Base-by-base conservation (phyloP, 2,113 vertebrate species). In the Microcebus tavaratra region DNA sequence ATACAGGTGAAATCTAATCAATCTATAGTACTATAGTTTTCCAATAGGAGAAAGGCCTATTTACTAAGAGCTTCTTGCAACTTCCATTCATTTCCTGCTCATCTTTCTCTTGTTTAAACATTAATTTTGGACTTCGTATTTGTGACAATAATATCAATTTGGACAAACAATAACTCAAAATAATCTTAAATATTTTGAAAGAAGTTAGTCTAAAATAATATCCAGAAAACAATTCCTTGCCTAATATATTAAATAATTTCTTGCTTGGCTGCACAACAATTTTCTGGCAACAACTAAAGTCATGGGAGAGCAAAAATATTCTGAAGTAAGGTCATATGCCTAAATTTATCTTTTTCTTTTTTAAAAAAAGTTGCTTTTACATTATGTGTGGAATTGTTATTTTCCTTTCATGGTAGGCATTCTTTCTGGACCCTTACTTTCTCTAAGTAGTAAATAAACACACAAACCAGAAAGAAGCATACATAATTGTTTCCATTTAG, bases 241-340 rank as follows among this genome's bases (percentile, higher is more conserved):
- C 90, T 81, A 79, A 95, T 97, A 76, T 88, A 57, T 57, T 57
- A 57, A 57, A 57, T 57, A 97, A 98, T 98, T 98, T 98, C 96
- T 97, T 96, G 95, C 96, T 96, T 98, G 95, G 90, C 89, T 98
- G 98, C 95, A 98, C 96, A 98, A 96, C 97, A 98, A 97, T 98
- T 98, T 98, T 97, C 97, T 95, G 88, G 84, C 76, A 94, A 91
- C 94, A 96, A 88, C 73, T 91, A 68, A 97, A 95, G 83, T 96
- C 42, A 88, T 97, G 73, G 20, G 94, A 88, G 72, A 97, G 45
- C 87, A 97, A 92, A 98, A 96, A 97, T 96, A 94, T 84, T 80
- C 82, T 94, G 81, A 53, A 27, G 36, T 96, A 93, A 93, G 85
- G 76, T 96, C 68, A 76, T 96, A 53, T 42, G 84, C 45, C 61